Conservation (phyloP, 2,888 invertebrate species). For the Chymomyza procnemis region DNA sequence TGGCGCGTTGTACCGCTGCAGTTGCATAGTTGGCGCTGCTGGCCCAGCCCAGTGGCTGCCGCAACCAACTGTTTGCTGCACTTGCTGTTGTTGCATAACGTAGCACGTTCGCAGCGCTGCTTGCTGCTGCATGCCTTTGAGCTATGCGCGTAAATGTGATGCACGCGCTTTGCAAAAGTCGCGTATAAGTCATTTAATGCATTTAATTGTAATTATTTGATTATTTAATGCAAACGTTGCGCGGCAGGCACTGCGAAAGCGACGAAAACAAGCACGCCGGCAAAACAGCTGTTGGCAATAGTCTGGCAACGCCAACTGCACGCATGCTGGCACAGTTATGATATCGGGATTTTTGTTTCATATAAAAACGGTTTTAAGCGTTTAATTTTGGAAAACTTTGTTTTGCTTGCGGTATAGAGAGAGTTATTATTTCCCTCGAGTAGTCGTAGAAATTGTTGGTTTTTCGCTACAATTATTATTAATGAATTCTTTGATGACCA, state of each 20-base stretch:
- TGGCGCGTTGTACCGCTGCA: neutral
- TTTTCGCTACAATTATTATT: too few relatives aligned
- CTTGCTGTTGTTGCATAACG: conserved; percentile 21
- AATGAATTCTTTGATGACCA: too few relatives aligned
- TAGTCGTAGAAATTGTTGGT: too few relatives aligned
- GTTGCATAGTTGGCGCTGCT: neutral
- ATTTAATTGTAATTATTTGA: neutral
- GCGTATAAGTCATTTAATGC: conserved; percentile 35
- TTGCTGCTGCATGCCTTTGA: conserved; percentile 4
- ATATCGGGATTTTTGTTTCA: too few relatives aligned
- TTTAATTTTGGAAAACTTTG: too few relatives aligned
- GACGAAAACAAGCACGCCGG: conserved; percentile 35
- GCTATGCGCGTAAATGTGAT: conserved; percentile 12
- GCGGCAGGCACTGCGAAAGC: neutral
- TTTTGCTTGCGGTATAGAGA: too few relatives aligned
- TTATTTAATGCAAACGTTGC: conserved; percentile 5
- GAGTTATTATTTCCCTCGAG: too few relatives aligned
- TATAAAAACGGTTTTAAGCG: too few relatives aligned
- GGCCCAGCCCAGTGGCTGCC: neutral
- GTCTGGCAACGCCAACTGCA: neutral
- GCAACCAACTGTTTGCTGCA: neutral
- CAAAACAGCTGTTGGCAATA: conserved; percentile 18
- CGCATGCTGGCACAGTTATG: too few relatives aligned
- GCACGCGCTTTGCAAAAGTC: conserved; percentile 36
- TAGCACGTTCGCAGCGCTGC: neutral